Conservation (phyloP, 2,797 vertebrate genomes). For the Cygnus olor region DNA sequence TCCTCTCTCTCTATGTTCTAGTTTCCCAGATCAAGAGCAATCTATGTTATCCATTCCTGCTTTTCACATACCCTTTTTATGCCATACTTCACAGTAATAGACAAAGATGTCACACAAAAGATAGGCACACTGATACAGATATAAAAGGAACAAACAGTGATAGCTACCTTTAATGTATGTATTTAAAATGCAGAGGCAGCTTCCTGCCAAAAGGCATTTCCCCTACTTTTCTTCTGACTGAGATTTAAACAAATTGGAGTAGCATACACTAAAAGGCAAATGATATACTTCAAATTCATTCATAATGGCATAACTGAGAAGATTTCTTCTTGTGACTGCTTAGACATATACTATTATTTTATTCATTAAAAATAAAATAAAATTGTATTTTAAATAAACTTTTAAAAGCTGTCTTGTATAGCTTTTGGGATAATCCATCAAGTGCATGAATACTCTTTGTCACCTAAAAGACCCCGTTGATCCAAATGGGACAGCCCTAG, state of each 20-base stretch:
- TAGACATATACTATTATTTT: background rate
- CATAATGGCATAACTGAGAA: background rate
- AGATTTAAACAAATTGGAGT: background rate
- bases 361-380: background rate
- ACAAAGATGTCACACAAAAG: background rate
- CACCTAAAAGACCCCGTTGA: background rate
- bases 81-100: background rate
- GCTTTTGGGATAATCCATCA: background rate
- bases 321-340: background rate
- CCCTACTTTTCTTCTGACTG: background rate
- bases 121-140: background rate
- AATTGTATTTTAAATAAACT: background rate
- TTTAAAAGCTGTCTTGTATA: background rate
- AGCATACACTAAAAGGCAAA: background rate
- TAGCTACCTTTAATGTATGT: background rate
- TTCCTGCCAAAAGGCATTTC: background rate
- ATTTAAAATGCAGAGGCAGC: background rate
- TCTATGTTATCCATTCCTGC: background rate
- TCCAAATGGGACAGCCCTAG: background rate
- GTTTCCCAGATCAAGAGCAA: conserved; percentile 18
- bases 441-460: background rate
- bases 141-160: background rate
- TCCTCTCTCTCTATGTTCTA: background rate
- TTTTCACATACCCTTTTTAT: background rate
- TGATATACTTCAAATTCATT: background rate